These are phyloP conservation scores for Stegostoma tigrinum DNA, from an alignment of 2,113 vertebrate genomes.

Conservation along the genomic window DNA sequence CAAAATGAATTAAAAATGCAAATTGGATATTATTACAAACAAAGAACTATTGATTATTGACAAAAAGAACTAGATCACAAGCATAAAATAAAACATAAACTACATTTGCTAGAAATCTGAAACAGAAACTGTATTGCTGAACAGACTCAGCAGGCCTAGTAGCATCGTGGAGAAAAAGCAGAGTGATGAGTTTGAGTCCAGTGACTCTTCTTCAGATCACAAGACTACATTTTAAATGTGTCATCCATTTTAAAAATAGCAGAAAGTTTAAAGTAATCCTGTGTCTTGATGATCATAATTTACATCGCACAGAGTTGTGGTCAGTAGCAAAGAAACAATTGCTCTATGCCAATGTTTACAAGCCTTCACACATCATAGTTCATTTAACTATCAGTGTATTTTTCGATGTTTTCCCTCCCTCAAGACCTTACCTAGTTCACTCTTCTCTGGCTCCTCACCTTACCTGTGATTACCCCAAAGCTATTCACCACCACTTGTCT, in stretches of 20 bases:
- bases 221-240: background rate
- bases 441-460: too few relatives aligned
- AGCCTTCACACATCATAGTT: background rate
- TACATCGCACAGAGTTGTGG: background rate
- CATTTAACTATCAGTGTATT: background rate
- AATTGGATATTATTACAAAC: background rate
- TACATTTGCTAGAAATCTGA: too few relatives aligned
- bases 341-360: background rate
- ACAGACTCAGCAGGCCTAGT: too few relatives aligned
- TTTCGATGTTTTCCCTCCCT: background rate
- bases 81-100: too few relatives aligned
- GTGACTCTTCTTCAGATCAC: background rate
- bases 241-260: background rate
- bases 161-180: too few relatives aligned
- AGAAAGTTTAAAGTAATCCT: background rate
- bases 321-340: background rate
- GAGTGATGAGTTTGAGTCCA: too few relatives aligned
- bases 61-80: background rate
- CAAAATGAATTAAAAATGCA: background rate
- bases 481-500: too few relatives aligned
- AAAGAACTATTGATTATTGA: background rate
- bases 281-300: background rate
- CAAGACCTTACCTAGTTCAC: background rate
- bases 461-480: too few relatives aligned
- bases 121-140: too few relatives aligned